Evolutionary conservation across 2,888 invertebrate genomes (phyloP).

Genomic region (Himalopsyche tibetana): DNA sequence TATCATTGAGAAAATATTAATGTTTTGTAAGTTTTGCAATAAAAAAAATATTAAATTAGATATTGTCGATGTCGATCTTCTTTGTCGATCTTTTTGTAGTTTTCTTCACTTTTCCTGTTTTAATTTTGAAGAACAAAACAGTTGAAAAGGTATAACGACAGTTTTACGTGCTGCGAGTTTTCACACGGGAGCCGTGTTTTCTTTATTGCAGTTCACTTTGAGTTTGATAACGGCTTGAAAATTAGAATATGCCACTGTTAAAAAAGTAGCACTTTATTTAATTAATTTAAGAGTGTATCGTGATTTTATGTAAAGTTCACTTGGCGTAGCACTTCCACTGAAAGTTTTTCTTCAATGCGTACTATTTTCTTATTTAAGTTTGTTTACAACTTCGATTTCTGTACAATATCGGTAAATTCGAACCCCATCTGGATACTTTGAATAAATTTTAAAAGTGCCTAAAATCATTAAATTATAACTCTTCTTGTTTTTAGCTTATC

Average conservation of each 20-base stretch:
- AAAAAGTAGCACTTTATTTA: constrained; percentile 22
- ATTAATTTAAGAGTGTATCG: constrained; percentile 28
- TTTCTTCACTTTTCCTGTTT: constrained; percentile 56
- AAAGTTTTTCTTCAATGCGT: no score
- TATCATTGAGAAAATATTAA: no score
- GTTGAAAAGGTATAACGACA: constrained; percentile 62
- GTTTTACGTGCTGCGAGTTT: constrained; percentile 57
- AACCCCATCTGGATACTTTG: no score
- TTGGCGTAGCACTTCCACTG: no score
- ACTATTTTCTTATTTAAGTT: no score
- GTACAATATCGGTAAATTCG: no score
- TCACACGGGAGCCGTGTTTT: constrained; percentile 48
- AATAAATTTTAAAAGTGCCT: no score
- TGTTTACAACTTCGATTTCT: no score
- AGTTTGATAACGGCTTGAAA: constrained; percentile 61
- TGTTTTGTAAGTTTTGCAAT: no score
- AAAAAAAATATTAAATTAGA: no score
- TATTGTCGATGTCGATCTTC: background rate
- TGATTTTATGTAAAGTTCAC: background rate
- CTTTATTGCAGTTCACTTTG: constrained; percentile 56
- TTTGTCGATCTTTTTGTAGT: constrained; percentile 6
- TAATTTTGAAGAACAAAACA: constrained; percentile 64
- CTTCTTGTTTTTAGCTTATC: no score
- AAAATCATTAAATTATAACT: no score
- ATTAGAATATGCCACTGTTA: constrained; percentile 55